Percentiles rank a stretch among this genome's conserved stretches.
These are phyloP conservation scores for Drosophila repletoides DNA, from an alignment of 1,140 invertebrate species.

Conservation along the genomic window DNA sequence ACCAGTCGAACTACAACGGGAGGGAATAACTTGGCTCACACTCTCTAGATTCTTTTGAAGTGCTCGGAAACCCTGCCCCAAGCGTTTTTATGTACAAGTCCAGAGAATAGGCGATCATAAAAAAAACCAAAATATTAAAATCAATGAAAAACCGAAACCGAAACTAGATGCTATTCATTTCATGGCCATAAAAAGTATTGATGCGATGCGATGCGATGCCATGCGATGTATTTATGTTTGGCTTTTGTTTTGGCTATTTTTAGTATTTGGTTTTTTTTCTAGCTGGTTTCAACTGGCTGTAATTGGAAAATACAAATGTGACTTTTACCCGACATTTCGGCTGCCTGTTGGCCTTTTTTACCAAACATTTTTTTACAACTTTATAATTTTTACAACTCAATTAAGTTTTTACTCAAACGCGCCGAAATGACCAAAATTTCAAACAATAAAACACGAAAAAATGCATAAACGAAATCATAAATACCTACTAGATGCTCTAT, in stretches of 20 bases:
- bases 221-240: conserved; percentile 56
- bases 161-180: conserved; percentile 69
- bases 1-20: no score
- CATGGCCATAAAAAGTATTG: conserved; percentile 61
- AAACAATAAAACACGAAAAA: conserved; percentile 71
- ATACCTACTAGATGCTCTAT: conserved; percentile 56
- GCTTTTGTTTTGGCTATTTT: conserved; percentile 51
- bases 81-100: background rate
- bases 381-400: conserved; percentile 81
- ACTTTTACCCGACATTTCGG: conserved; percentile 51
- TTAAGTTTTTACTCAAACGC: conserved; percentile 71
- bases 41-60: background rate
- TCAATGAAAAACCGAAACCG: conserved; percentile 42
- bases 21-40: background rate
- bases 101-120: conserved; percentile 44
- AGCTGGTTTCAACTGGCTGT: conserved; percentile 65
- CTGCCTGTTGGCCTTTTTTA: conserved; percentile 6
- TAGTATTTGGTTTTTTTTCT: background rate
- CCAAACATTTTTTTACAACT: conserved; percentile 73
- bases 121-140: conserved; percentile 44
- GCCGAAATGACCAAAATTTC: conserved; percentile 58
- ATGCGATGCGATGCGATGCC: no score
- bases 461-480: conserved; percentile 80
- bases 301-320: conserved; percentile 53
- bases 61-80: background rate